These are phyloP conservation scores for Phrynocephalus versicolor DNA, from an alignment of 2,113 vertebrate species.

Conservation along the genomic window DNA sequence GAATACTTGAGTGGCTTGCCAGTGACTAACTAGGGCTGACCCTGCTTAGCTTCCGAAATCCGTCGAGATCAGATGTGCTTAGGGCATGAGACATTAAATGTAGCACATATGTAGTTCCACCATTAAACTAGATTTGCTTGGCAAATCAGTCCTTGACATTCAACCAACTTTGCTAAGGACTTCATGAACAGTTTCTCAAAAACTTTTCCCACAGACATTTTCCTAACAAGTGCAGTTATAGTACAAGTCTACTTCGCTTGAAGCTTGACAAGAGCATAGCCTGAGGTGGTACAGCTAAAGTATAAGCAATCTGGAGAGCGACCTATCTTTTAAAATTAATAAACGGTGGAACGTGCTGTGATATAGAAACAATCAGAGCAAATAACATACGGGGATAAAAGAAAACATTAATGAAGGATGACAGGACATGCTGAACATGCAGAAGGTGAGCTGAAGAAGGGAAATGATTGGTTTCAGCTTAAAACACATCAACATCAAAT, in stretches of 20 bases:
- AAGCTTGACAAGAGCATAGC: not conserved
- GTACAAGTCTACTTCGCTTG: not conserved
- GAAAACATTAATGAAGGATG: not conserved
- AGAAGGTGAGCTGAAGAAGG: not conserved
- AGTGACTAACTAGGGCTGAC: too few species aligned
- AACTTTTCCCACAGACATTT: not conserved
- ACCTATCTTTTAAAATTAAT: slow-evolving; percentile 18
- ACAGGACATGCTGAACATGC: not conserved
- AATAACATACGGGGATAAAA: slow-evolving; percentile 21
- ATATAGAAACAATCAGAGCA: not conserved
- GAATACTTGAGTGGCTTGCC: too few species aligned
- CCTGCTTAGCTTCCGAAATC: too few species aligned
- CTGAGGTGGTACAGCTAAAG: slow-evolving; percentile 1
- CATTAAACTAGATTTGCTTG: too few species aligned
- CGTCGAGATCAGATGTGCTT: too few species aligned
- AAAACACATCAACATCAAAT: slow-evolving; percentile 30
- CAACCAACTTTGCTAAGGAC: not conserved
- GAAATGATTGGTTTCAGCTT: slow-evolving; percentile 31
- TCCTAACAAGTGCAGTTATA: slow-evolving; percentile 16
- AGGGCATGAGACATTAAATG: too few species aligned
- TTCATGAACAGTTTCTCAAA: not conserved
- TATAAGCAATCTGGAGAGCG: slow-evolving; percentile 24
- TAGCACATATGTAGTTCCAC: too few species aligned
- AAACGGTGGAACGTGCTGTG: not conserved
- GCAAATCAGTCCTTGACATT: not conserved